Percentiles rank a stretch among this genome's conserved stretches.
Conservation (phyloP, 2,797 vertebrate genomes). For the Cossypha niveicapilla region DNA sequence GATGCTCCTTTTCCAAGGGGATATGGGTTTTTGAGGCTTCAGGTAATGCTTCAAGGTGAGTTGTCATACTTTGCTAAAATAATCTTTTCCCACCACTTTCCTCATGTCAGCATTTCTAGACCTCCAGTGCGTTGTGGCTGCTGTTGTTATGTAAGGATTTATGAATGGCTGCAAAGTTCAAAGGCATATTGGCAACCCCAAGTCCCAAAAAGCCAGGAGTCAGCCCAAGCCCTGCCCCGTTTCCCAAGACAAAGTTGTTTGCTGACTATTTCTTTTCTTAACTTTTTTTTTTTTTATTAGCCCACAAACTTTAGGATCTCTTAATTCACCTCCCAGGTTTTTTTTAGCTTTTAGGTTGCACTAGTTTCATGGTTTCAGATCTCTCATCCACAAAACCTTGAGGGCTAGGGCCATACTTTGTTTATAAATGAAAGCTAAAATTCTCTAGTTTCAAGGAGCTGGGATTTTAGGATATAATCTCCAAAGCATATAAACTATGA, state of each 20-base stretch:
- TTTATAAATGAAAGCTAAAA: slow-evolving; percentile 42
- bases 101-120: slow-evolving; percentile 44
- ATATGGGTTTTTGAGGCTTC: not conserved
- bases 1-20: not conserved
- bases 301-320: not conserved
- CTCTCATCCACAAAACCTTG: slow-evolving; percentile 17
- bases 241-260: slow-evolving; percentile 23
- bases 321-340: slow-evolving; percentile 5
- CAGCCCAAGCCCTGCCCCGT: not conserved
- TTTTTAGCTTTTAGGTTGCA: not conserved
- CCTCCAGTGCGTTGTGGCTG: not conserved
- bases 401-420: slow-evolving; percentile 1
- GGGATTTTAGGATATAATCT: not conserved
- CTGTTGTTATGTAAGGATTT: slow-evolving; percentile 14
- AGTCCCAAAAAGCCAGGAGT: slow-evolving; percentile 5
- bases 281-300: not conserved
- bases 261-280: not conserved
- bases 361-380: not conserved
- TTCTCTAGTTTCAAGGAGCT: not conserved
- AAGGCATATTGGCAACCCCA: slow-evolving; percentile 24
- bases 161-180: slow-evolving; percentile 43
- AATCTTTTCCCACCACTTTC: slow-evolving; percentile 33
- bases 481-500: not conserved
- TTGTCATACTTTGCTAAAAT: not conserved
- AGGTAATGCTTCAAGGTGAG: not conserved